Percentiles rank a stretch among this genome's conserved stretches.
These are phyloP conservation scores for Branchipolynoe longqiensis DNA, from an alignment of 2,888 invertebrate genomes.

Conservation along the genomic window DNA sequence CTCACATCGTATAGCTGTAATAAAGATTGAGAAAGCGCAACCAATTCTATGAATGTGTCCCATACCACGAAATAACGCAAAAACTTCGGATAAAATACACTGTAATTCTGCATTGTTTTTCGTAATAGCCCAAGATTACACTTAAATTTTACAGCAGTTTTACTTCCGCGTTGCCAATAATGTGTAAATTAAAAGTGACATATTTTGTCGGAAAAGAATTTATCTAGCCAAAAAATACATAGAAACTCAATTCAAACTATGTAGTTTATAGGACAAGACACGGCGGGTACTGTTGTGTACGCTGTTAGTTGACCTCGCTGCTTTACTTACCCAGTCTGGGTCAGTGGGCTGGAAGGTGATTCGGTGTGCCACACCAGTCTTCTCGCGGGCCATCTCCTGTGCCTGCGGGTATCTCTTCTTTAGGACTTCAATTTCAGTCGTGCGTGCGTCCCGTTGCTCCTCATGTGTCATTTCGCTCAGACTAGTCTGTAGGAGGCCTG, in stretches of 20 bases:
- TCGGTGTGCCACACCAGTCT: constrained; percentile 61
- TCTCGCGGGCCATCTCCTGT: constrained; percentile 64
- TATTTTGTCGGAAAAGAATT: neutral
- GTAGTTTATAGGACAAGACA: neutral
- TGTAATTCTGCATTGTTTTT: neutral
- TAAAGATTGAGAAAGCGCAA: constrained; percentile 41
- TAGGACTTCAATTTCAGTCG: constrained; percentile 74
- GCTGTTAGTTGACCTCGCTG: neutral
- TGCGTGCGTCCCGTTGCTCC: constrained; percentile 67
- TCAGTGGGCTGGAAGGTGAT: constrained; percentile 75
- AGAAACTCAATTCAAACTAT: neutral
- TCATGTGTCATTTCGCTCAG: neutral
- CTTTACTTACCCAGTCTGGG: constrained; percentile 79
- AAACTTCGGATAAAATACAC: neutral
- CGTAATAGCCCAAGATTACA: neutral
- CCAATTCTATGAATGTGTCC: neutral
- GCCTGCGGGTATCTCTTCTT: constrained; percentile 75
- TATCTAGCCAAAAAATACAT: neutral
- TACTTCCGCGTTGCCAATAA: neutral
- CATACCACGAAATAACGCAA: neutral
- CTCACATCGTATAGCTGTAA: constrained; percentile 79
- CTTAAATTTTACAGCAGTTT: neutral
- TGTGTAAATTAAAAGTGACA: neutral
- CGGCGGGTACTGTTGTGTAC: too few species aligned
- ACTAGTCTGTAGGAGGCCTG: neutral